A percentile compares a stretch with the other conserved stretches of the same genome.
Evolutionary conservation across 1,140 invertebrate species (phyloP).

Genomic region (Brachionus calyciflorus): DNA sequence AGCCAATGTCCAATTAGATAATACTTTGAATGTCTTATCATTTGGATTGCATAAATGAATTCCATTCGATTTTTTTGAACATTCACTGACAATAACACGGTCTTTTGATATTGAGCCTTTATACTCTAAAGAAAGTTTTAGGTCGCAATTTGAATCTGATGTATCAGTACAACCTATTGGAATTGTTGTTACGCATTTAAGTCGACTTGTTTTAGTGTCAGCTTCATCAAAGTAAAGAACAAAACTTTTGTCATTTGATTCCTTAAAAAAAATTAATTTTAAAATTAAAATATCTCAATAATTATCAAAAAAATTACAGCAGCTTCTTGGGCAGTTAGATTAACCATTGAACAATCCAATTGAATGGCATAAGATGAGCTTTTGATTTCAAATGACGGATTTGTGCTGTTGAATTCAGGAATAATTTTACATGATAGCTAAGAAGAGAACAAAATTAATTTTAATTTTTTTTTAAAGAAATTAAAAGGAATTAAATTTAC

Average conservation of each 20-base stretch:
- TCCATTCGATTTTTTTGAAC: background rate
- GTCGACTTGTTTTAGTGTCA: background rate
- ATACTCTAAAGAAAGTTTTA: background rate
- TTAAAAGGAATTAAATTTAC: background rate
- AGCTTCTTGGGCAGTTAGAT: no score
- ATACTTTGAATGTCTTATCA: background rate
- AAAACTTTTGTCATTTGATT: no score
- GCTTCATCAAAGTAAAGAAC: background rate
- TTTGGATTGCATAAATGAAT: background rate
- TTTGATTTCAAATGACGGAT: no score
- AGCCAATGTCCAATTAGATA: background rate
- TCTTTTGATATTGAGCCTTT: background rate
- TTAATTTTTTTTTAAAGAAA: background rate
- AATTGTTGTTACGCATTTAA: constrained; percentile 5
- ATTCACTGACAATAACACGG: background rate
- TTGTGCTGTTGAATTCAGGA: no score
- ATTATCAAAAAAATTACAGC: no score
- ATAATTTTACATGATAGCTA: background rate
- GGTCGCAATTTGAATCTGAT: background rate
- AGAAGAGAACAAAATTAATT: background rate
- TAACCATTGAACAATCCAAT: no score
- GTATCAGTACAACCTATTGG: background rate
- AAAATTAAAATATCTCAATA: no score
- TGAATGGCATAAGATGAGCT: no score
- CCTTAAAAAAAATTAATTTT: no score